phyloP scores from a whole-genome alignment of 2,113 vertebrate genomes.

The Scatophagus argus region DNA sequence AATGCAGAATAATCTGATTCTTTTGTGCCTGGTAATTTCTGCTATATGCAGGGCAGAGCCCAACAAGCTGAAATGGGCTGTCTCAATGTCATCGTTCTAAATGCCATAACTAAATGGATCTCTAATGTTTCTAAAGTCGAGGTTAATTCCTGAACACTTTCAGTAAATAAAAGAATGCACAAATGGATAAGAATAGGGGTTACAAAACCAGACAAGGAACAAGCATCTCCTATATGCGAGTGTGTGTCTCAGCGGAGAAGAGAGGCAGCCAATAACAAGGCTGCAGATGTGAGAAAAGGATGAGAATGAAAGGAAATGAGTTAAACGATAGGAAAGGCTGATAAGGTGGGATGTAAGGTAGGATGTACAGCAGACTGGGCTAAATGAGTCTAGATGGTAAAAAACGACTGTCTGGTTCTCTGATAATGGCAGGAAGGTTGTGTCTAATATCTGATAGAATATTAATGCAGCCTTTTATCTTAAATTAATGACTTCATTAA shows the following conservation, averaged over 20 bases:
- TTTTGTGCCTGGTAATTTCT: neutral
- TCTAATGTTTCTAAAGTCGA: conserved; percentile 32
- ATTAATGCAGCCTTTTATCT: conserved; percentile 70
- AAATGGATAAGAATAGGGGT: conserved; percentile 2
- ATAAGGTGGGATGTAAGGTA: conserved; percentile 60
- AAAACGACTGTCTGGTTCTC: conserved; percentile 54
- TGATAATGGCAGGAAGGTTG: conserved; percentile 58
- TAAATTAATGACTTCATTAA: conserved; percentile 70
- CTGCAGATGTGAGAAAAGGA: conserved; percentile 15
- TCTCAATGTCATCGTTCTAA: neutral
- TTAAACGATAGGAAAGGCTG: conserved; percentile 37
- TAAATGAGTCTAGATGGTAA: conserved; percentile 54
- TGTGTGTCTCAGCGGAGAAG: neutral
- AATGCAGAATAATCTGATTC: neutral
- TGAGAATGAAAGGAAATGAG: conserved; percentile 55
- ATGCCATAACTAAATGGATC: conserved; percentile 25
- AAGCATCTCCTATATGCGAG: conserved; percentile 16
- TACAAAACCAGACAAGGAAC: conserved; percentile 15
- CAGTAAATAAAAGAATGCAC: conserved; percentile 6
- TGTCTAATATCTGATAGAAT: conserved; percentile 70
- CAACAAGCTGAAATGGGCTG: neutral
- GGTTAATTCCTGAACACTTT: conserved; percentile 33
- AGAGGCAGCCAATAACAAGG: conserved; percentile 1
- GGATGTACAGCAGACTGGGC: conserved; percentile 56
- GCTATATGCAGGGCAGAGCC: neutral